phyloP scores from a whole-genome alignment of 2,113 vertebrate genomes.

The Myodes glareolus region DNA sequence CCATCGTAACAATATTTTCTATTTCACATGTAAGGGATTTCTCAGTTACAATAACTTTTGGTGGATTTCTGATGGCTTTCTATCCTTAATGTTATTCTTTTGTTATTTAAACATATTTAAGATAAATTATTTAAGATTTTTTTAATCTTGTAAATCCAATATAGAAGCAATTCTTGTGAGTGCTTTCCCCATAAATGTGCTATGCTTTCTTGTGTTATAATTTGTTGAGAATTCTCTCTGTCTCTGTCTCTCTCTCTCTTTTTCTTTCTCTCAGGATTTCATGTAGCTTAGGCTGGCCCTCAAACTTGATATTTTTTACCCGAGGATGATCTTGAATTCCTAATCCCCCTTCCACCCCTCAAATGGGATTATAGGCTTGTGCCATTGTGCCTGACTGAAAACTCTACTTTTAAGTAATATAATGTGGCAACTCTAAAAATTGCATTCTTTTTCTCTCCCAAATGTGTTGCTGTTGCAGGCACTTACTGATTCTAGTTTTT shows the following conservation, averaged over 20 bases:
- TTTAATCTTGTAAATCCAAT: background rate
- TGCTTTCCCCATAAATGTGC: background rate
- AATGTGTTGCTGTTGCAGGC: background rate
- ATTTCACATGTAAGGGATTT: background rate
- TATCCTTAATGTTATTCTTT: slow-evolving; percentile 1
- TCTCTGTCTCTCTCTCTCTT: too few relatives aligned
- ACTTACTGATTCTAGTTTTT: background rate
- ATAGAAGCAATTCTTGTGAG: background rate
- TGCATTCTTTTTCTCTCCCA: background rate
- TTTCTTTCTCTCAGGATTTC: background rate
- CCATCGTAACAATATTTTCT: background rate
- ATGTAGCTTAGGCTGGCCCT: background rate
- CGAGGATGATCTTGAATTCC: background rate
- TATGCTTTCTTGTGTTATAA: background rate
- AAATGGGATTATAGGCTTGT: background rate
- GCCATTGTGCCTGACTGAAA: background rate
- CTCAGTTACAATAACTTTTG: background rate
- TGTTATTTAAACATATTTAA: slow-evolving; percentile 50
- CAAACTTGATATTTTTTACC: background rate
- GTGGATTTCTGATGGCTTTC: slow-evolving; percentile 15
- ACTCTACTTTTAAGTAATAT: background rate
- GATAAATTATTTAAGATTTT: background rate
- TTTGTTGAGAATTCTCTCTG: background rate
- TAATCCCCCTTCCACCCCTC: background rate
- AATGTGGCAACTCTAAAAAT: background rate